Evolutionary conservation across 2,888 invertebrate genomes (phyloP).

Genomic region (Listrodromus nycthemerus): DNA sequence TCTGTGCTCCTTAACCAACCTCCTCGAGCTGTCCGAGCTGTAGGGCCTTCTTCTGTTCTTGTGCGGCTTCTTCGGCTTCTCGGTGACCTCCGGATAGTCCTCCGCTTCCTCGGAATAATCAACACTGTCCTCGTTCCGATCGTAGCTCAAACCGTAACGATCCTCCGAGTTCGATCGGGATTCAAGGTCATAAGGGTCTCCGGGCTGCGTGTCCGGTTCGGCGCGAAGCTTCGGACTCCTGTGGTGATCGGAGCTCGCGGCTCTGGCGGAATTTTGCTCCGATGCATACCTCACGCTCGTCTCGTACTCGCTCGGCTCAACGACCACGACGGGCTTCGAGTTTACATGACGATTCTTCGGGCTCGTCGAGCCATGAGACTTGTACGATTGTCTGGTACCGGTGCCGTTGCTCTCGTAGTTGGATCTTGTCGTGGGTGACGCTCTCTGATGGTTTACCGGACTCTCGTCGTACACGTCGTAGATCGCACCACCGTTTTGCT

Average conservation of each 20-base stretch:
- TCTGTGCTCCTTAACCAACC: conserved; percentile 80
- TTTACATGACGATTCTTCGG: conserved; percentile 60
- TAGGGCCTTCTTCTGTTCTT: conserved; percentile 77
- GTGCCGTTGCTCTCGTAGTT: conserved; percentile 59
- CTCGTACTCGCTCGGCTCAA: conserved; percentile 74
- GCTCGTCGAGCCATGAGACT: conserved; percentile 17
- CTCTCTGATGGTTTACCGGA: conserved; percentile 50
- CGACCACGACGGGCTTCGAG: conserved; percentile 76
- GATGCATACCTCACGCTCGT: conserved; percentile 69
- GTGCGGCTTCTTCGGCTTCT: conserved; percentile 75
- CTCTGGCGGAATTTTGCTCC: conserved; percentile 55
- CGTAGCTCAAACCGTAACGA: conserved; percentile 75
- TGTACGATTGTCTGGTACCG: conserved; percentile 35
- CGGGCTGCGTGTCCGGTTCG: conserved; percentile 13
- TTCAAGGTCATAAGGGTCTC: conserved; percentile 46
- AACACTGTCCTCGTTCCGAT: conserved; percentile 73
- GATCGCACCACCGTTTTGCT: conserved; percentile 60
- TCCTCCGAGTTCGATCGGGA: conserved; percentile 64
- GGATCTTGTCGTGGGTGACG: conserved; percentile 68
- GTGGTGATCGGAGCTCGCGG: conserved; percentile 60
- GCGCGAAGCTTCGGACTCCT: conserved; percentile 35
- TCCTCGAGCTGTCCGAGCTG: conserved; percentile 71
- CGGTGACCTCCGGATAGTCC: conserved; percentile 79
- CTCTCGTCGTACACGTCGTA: conserved; percentile 59
- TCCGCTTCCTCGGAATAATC: conserved; percentile 76